These are phyloP conservation scores for Himalopsyche phryganea DNA, from an alignment of 1,140 invertebrate genomes.

Conservation along the genomic window DNA sequence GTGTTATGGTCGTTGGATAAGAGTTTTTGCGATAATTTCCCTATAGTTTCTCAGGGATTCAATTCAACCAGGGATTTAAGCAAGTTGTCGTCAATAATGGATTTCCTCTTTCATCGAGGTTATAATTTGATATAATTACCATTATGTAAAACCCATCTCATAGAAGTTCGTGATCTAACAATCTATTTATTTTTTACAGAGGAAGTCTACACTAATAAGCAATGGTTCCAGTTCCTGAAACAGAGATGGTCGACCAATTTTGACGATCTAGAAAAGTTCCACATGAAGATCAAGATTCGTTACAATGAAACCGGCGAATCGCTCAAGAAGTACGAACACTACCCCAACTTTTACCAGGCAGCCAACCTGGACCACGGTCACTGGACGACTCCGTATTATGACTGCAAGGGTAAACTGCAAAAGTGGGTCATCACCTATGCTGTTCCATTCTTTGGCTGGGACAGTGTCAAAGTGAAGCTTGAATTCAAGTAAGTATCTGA, in stretches of 20 bases:
- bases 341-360: conserved; percentile 84
- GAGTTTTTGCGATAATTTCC: no score
- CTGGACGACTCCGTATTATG: conserved; percentile 92
- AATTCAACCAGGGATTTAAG: no score
- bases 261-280: conserved; percentile 86
- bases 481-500: conserved; percentile 85
- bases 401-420: conserved; percentile 87
- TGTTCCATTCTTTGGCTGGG: conserved; percentile 95
- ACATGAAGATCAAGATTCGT: conserved; percentile 88
- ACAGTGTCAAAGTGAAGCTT: conserved; percentile 83
- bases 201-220: conserved; percentile 78
- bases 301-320: conserved; percentile 83
- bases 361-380: conserved; percentile 84
- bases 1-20: no score
- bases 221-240: conserved; percentile 85
- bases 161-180: no score
- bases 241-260: conserved; percentile 92
- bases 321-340: conserved; percentile 83
- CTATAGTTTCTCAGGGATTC: no score
- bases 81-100: no score
- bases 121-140: no score
- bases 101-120: no score
- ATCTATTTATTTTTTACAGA: no score
- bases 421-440: conserved; percentile 96
- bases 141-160: no score